A percentile compares a stretch with the other conserved stretches of the same genome.
phyloP scores from a whole-genome alignment of 2,797 vertebrate species.

The Pipistrellus kuhlii region DNA sequence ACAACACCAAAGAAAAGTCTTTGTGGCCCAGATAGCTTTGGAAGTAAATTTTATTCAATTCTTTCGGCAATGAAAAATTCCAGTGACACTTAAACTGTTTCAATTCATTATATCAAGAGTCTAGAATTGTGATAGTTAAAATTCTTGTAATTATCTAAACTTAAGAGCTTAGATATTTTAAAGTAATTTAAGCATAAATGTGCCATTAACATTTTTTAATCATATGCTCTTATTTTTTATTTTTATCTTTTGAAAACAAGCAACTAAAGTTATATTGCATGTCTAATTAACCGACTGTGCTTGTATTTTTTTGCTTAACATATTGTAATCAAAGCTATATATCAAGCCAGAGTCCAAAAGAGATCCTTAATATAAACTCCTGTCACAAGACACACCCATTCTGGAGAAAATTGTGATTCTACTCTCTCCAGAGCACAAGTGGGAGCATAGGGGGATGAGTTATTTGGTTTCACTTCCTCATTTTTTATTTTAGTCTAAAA shows the following conservation, averaged over 20 bases:
- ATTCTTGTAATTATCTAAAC: not conserved
- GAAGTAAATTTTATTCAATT: not conserved
- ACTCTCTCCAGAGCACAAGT: not conserved
- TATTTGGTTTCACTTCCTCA: not conserved
- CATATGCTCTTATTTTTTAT: not conserved
- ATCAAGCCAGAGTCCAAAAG: not conserved
- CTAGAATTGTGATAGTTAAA: slow-evolving; percentile 5
- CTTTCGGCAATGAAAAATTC: not conserved
- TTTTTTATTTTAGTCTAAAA: not conserved
- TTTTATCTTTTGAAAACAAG: slow-evolving; percentile 1
- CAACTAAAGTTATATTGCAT: not conserved
- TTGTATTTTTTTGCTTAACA: not conserved
- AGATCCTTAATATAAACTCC: not conserved
- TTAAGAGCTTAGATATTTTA: not conserved
- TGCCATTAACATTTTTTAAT: not conserved
- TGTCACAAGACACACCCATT: not conserved
- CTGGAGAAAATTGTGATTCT: not conserved
- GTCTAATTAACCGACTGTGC: not conserved
- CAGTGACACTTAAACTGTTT: not conserved
- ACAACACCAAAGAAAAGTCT: not conserved
- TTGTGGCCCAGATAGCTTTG: not conserved
- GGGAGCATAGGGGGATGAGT: not conserved
- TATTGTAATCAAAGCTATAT: not conserved
- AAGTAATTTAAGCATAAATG: not conserved
- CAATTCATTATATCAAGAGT: not conserved